Evolutionary conservation across 2,888 invertebrate species (phyloP).

Genomic region (Epistrophella euchroma): DNA sequence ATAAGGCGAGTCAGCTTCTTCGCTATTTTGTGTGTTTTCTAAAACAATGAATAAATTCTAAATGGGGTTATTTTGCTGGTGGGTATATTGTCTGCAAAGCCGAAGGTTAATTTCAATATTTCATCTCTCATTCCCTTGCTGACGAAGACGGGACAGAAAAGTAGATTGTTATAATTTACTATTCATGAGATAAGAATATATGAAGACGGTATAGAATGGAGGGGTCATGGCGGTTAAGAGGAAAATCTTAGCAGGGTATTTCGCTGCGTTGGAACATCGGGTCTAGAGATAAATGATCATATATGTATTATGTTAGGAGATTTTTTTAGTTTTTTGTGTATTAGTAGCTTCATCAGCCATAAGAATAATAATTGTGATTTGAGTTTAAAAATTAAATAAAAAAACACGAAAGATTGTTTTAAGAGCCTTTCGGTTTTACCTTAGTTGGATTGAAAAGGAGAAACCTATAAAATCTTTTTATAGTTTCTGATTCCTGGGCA

Average conservation of each 20-base stretch:
- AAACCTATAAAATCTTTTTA: too few relatives aligned
- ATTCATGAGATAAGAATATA: conserved; percentile 72
- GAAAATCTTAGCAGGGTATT: not conserved
- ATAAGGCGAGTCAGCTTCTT: conserved; percentile 27
- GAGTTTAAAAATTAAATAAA: not conserved
- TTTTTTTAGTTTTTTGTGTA: not conserved
- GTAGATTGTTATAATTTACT: conserved; percentile 73
- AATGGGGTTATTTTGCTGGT: conserved; percentile 25
- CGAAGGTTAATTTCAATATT: conserved; percentile 68
- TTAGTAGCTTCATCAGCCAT: not conserved
- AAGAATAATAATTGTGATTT: conserved; percentile 64
- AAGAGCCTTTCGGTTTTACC: not conserved
- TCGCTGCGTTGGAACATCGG: conserved; percentile 29
- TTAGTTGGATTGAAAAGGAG: too few relatives aligned
- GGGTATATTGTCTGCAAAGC: conserved; percentile 49
- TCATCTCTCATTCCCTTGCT: conserved; percentile 49
- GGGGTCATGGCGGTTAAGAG: conserved; percentile 47
- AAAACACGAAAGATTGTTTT: not conserved
- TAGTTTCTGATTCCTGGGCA: too few relatives aligned
- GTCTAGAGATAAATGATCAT: conserved; percentile 64
- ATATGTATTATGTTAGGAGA: conserved; percentile 19
- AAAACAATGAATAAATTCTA: conserved; percentile 73
- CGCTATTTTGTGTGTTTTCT: conserved; percentile 43
- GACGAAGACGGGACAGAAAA: conserved; percentile 36
- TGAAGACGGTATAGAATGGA: conserved; percentile 23